Base-by-base conservation (phyloP, 2,113 vertebrate species). In the Cheirogaleus medius region DNA sequence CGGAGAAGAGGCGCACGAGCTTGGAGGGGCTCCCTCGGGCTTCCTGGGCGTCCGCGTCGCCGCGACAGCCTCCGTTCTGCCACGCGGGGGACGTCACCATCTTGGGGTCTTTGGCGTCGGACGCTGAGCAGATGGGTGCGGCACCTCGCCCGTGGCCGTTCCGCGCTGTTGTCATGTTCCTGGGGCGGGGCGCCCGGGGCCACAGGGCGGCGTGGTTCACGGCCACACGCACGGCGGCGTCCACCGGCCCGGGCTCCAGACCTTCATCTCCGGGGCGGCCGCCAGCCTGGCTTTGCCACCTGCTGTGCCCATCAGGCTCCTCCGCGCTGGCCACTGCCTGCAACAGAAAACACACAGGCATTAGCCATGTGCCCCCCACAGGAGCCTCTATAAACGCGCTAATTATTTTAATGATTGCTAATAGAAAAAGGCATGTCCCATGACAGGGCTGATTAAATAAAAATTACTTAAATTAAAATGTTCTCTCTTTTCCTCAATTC, bases 1-100 rank as follows among this genome's bases (percentile, higher is more conserved):
- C 99, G 0, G 99, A 99, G 91, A 99, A 99, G 85, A 99, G 98
- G 71, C 98, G 99, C 98, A 99, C 98, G 25, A 99, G 98, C 98
- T 99, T 99, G 86, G 99, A 99, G 34, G 99, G 98, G 93, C 98
- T 98, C 54, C 98, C 97, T 66, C 99, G 99, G 85, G 98, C 98
- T 42, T 99, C 99, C 32, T 98, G 97, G 32, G 97, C 98, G 73
- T 98, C 99, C 7, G 98, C 97, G 12, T 99, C 93, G 32, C 93
- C 73, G 85, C 74, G 37, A 60, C 95, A 98, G 69, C 69, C 97
- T 13, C 98, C 99, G 27, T 98, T 98, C 6, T 98, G 98, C 87
- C 97, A 97, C 42, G 98, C 98, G 2, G 98, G 96, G 71, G 98
- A 97, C 18, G 98, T 98, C 37, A 99, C 96, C 96, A 89, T 98